phyloP scores from a whole-genome alignment of 2,888 invertebrate species.

The Andrena chrysosceles region DNA sequence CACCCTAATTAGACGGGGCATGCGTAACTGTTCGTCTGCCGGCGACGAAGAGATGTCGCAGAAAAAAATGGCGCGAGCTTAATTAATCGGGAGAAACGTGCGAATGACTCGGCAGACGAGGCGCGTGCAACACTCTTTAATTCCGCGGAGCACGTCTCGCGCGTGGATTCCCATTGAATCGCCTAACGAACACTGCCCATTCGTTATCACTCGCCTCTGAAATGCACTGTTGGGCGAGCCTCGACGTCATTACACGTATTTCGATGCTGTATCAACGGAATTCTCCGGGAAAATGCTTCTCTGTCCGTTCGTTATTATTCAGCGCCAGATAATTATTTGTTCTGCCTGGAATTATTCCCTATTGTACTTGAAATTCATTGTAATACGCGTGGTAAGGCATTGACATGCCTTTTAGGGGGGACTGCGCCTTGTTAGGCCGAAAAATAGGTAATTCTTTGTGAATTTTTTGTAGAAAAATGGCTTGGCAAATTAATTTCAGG shows the following conservation, averaged over 20 bases:
- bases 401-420: too few species aligned
- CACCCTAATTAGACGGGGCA: constrained; percentile 51
- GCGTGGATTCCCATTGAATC: constrained; percentile 22
- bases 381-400: too few species aligned
- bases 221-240: neutral
- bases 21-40: neutral
- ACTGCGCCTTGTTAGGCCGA: too few species aligned
- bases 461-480: too few species aligned
- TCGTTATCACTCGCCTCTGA: constrained; percentile 10
- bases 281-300: neutral
- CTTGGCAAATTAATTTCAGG: too few species aligned
- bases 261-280: neutral
- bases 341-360: neutral
- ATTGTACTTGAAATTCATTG: neutral
- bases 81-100: constrained; percentile 43
- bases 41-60: neutral
- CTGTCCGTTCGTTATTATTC: neutral
- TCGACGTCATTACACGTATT: neutral
- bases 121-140: constrained; percentile 2
- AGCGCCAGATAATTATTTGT: neutral
- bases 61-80: constrained; percentile 27
- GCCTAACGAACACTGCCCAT: constrained; percentile 19
- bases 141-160: neutral
- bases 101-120: neutral
- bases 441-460: too few species aligned